These are phyloP conservation scores for Phrynocephalus vlangalii DNA, from an alignment of 2,797 vertebrate species.

Conservation along the genomic window DNA sequence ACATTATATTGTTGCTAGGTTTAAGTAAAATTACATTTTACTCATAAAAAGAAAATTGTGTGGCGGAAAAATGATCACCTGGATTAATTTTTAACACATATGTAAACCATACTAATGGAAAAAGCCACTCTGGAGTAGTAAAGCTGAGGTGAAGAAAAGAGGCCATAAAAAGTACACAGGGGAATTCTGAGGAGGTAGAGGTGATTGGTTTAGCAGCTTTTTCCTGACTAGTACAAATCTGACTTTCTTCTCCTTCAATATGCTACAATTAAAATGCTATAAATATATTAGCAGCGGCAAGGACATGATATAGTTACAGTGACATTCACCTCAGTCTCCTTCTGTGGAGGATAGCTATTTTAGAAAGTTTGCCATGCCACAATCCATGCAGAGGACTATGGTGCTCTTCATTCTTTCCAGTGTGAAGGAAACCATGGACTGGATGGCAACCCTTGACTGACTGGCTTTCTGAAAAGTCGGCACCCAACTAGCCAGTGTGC, in stretches of 20 bases:
- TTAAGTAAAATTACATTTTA: neutral
- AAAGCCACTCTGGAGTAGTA: conserved; percentile 3
- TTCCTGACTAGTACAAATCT: neutral
- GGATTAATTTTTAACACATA: neutral
- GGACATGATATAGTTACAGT: conserved; percentile 26
- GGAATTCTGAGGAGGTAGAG: neutral
- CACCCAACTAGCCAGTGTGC: neutral
- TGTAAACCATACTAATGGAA: conserved; percentile 9
- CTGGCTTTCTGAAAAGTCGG: neutral
- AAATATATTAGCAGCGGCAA: neutral
- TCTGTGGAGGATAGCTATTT: conserved; percentile 41
- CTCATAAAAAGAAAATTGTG: neutral
- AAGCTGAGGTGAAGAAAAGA: accelerated
- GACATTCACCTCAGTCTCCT: conserved; percentile 46
- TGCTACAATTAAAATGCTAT: neutral
- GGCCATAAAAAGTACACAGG: neutral
- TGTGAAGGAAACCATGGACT: neutral
- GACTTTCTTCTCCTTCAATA: conserved; percentile 43
- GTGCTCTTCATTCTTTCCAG: neutral
- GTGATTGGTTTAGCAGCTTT: neutral
- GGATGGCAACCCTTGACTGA: neutral
- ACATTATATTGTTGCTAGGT: neutral
- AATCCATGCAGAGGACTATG: neutral
- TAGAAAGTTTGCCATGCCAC: conserved; percentile 13
- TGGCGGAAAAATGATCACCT: neutral